Conservation (phyloP, 2,797 vertebrate genomes). For the Trematomus bernacchii region DNA sequence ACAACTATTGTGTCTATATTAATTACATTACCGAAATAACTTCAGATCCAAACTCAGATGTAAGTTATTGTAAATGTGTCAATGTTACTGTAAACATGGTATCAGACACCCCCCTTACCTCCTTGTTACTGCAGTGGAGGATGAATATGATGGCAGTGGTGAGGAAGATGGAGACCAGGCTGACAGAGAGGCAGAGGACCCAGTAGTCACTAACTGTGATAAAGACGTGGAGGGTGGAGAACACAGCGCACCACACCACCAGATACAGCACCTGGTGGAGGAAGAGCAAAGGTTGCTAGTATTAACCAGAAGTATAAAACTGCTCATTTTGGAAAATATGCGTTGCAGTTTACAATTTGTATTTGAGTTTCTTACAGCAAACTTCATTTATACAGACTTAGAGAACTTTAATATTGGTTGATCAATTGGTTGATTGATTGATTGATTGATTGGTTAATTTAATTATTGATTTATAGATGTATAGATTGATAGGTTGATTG, state of each 20-base stretch:
- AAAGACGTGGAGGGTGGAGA: constrained; percentile 83
- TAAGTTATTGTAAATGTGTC: not conserved
- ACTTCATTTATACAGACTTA: too few relatives aligned
- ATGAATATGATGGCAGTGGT: constrained; percentile 78
- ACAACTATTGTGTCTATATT: too few relatives aligned
- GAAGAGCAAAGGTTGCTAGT: not conserved
- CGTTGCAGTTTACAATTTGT: too few relatives aligned
- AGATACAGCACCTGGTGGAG: constrained; percentile 81
- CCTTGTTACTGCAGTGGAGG: constrained; percentile 80
- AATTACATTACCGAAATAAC: not conserved
- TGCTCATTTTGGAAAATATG: not conserved
- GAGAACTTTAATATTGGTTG: too few relatives aligned
- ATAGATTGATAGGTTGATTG: too few relatives aligned
- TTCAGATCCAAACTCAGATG: not conserved
- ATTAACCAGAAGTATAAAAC: not conserved
- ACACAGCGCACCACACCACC: constrained; percentile 84
- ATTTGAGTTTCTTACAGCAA: too few relatives aligned
- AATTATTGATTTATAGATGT: too few relatives aligned
- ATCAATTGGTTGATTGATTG: too few relatives aligned
- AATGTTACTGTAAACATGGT: not conserved
- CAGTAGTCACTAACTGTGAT: constrained; percentile 75
- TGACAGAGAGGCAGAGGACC: constrained; percentile 84
- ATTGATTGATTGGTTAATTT: too few relatives aligned
- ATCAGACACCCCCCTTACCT: constrained; percentile 54
- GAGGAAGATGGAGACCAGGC: constrained; percentile 80